Evolutionary conservation across 2,113 vertebrate genomes (phyloP).

Genomic region (Carollia perspicillata): DNA sequence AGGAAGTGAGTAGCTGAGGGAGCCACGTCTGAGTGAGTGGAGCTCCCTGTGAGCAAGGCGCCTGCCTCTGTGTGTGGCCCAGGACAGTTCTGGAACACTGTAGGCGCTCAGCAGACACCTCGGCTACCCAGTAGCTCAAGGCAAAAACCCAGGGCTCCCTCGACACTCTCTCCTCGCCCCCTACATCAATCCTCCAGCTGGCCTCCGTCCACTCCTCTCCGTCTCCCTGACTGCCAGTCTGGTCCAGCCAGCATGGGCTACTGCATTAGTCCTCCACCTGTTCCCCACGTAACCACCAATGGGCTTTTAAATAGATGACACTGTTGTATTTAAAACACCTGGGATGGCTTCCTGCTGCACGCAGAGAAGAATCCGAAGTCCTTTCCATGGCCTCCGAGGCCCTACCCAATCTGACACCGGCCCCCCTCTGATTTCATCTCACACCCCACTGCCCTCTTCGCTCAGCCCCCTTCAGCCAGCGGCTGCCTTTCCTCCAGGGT

Average conservation of each 20-base stretch:
- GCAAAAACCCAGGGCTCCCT: background rate
- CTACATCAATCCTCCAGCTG: background rate
- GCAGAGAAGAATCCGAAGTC: background rate
- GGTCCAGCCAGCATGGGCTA: background rate
- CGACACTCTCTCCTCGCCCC: background rate
- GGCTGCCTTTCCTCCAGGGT: background rate
- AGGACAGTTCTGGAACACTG: background rate
- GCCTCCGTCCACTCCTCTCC: background rate
- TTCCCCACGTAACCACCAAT: background rate
- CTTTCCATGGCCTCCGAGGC: background rate
- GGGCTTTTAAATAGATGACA: background rate
- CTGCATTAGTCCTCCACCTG: background rate
- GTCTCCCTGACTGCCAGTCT: background rate
- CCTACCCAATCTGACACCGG: background rate
- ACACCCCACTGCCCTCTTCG: background rate
- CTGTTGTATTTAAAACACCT: background rate
- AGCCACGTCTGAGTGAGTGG: background rate
- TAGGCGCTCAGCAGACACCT: background rate
- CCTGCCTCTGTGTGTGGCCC: background rate
- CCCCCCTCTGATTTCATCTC: background rate
- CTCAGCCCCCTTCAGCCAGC: background rate
- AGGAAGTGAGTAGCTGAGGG: conserved; percentile 82
- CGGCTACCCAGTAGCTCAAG: background rate
- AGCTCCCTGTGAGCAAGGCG: background rate
- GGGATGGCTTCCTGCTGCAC: background rate